Conservation (phyloP, 1,140 invertebrate species). For the Ganaspis sp. region DNA sequence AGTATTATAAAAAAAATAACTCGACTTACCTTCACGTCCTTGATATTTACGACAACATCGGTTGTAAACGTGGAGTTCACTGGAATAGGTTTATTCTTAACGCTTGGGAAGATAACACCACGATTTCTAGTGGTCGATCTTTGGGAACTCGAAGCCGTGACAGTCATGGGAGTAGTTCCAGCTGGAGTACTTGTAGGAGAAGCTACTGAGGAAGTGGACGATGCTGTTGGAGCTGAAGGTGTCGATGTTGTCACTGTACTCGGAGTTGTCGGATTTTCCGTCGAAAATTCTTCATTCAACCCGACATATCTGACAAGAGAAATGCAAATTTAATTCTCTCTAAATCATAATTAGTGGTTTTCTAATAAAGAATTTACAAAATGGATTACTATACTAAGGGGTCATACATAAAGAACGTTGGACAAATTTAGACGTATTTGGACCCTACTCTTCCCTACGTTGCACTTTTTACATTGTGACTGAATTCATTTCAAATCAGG, state of each 20-base stretch:
- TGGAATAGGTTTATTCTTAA: slow-evolving; percentile 91
- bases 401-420: too few species aligned
- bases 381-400: too few species aligned
- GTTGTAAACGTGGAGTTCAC: slow-evolving; percentile 88
- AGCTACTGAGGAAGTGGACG: slow-evolving; percentile 59
- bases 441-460: too few species aligned
- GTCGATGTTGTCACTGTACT: slow-evolving; percentile 64
- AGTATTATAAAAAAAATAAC: too few species aligned
- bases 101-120: slow-evolving; percentile 91
- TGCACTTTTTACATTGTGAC: too few species aligned
- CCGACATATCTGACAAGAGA: slow-evolving; percentile 55
- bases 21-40: slow-evolving; percentile 89
- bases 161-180: slow-evolving; percentile 68
- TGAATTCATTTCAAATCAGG: too few species aligned
- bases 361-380: too few species aligned
- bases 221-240: slow-evolving; percentile 57
- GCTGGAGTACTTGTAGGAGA: slow-evolving; percentile 68
- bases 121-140: slow-evolving; percentile 80
- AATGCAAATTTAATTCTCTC: too few species aligned
- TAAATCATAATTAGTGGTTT: too few species aligned
- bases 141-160: slow-evolving; percentile 62
- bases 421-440: too few species aligned
- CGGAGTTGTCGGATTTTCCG: slow-evolving; percentile 64
- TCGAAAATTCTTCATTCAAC: slow-evolving; percentile 62
- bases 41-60: slow-evolving; percentile 83